Percentiles rank a stretch among this genome's conserved stretches.
Evolutionary conservation across 2,888 invertebrate species (phyloP).

Genomic region (Salticus scenicus): DNA sequence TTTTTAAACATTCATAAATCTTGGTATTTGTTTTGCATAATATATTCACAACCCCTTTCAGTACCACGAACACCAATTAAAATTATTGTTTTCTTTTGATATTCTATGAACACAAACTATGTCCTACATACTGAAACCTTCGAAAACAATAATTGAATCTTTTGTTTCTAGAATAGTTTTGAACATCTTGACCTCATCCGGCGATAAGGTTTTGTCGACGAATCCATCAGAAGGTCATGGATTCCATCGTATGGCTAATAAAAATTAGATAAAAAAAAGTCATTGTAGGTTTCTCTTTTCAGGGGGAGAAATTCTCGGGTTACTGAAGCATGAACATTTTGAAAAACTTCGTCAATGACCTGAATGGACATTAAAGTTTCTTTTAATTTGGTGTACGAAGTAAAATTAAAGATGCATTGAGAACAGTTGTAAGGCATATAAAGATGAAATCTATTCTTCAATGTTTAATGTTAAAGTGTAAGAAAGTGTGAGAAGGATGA

Average conservation of each 20-base stretch:
- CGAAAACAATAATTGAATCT: neutral
- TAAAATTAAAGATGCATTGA: neutral
- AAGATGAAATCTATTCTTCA: neutral
- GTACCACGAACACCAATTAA: neutral
- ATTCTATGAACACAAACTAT: neutral
- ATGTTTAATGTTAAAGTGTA: neutral
- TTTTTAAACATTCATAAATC: neutral
- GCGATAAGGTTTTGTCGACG: neutral
- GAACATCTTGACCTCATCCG: constrained; percentile 6
- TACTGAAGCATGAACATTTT: neutral
- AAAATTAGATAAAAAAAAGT: neutral
- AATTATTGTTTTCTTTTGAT: neutral
- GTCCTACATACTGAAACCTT: constrained; percentile 14
- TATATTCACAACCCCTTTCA: constrained; percentile 1
- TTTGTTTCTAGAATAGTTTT: neutral
- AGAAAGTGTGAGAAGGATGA: neutral
- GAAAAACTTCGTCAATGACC: constrained; percentile 4
- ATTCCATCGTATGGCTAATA: neutral
- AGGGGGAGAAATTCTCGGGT: neutral
- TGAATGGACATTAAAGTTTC: neutral
- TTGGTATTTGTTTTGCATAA: constrained; percentile 15
- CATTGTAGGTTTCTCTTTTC: neutral
- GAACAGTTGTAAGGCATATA: neutral
- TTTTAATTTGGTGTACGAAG: neutral
- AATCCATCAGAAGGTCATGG: neutral